phyloP scores from a whole-genome alignment of 2,113 vertebrate species.

The Telmatochromis sp. region DNA sequence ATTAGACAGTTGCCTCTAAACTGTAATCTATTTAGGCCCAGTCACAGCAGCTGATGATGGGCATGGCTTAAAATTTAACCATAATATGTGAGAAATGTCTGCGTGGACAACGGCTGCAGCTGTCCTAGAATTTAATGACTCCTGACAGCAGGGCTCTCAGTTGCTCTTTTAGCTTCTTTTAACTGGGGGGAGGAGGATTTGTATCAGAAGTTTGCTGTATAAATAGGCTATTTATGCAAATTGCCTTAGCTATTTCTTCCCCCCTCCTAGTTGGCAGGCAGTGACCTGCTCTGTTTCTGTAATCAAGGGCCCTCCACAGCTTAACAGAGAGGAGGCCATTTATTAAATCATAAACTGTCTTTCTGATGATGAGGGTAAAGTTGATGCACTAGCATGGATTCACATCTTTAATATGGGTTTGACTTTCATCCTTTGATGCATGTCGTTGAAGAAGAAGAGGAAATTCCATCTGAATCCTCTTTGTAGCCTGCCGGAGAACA shows the following conservation, averaged over 20 bases:
- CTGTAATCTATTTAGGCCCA: neutral
- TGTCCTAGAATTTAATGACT: conserved; percentile 23
- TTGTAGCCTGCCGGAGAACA: neutral
- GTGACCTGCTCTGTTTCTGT: conserved; percentile 42
- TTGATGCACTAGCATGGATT: neutral
- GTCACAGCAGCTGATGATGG: conserved; percentile 4
- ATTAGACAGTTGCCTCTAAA: neutral
- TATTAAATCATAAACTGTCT: conserved; percentile 25
- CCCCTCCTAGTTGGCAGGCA: conserved; percentile 11
- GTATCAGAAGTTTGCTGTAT: conserved; percentile 39
- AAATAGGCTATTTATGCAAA: conserved; percentile 63
- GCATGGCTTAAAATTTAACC: conserved; percentile 32
- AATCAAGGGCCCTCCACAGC: conserved; percentile 46
- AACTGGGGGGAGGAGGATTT: conserved; percentile 27
- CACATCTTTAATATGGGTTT: neutral
- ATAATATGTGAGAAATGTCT: conserved; percentile 14
- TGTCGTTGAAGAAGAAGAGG: conserved; percentile 9
- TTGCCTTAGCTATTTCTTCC: neutral
- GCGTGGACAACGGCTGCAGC: conserved; percentile 18
- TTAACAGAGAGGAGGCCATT: conserved; percentile 26
- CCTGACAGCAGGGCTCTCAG: conserved; percentile 35
- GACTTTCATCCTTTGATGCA: conserved; percentile 32
- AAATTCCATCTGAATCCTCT: conserved; percentile 30
- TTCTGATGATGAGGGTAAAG: conserved; percentile 11
- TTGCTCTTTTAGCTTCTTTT: conserved; percentile 36